Conservation (phyloP, 2,113 vertebrate genomes). For the Shinisaurus crocodilurus region DNA sequence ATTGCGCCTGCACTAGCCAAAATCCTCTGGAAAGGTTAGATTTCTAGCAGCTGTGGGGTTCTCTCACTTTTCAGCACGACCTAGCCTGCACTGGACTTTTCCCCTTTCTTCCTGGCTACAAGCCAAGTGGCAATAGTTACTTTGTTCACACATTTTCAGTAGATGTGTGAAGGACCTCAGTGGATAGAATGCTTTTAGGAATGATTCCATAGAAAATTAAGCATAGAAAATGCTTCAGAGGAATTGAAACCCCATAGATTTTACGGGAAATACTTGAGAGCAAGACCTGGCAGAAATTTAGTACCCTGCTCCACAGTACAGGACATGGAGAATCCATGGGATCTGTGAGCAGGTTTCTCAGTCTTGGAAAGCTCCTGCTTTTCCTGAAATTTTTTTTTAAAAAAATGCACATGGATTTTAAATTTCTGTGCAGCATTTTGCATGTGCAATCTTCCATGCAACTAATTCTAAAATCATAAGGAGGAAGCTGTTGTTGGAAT, state of each 20-base stretch:
- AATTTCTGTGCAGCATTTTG: background rate
- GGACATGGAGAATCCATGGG: background rate
- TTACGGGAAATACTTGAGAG: background rate
- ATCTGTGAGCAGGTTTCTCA: background rate
- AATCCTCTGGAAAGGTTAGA: background rate
- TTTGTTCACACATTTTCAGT: background rate
- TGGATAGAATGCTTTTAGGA: background rate
- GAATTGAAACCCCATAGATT: background rate
- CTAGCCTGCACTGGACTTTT: no score
- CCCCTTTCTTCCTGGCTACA: background rate
- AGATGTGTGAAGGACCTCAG: background rate
- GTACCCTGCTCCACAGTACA: background rate
- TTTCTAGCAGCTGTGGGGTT: no score
- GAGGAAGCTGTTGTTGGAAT: background rate
- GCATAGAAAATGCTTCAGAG: background rate
- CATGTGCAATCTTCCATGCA: background rate
- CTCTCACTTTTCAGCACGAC: no score
- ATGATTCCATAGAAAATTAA: background rate
- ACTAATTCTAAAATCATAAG: background rate
- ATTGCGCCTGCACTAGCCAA: background rate
- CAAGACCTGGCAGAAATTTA: background rate
- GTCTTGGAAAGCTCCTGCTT: background rate
- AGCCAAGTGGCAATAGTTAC: background rate
- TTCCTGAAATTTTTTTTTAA: no score
- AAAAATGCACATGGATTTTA: background rate